A percentile compares a stretch with the other conserved stretches of the same genome.
Conservation (phyloP, 2,113 vertebrate genomes). For the Beaufortia kweichowensis region DNA sequence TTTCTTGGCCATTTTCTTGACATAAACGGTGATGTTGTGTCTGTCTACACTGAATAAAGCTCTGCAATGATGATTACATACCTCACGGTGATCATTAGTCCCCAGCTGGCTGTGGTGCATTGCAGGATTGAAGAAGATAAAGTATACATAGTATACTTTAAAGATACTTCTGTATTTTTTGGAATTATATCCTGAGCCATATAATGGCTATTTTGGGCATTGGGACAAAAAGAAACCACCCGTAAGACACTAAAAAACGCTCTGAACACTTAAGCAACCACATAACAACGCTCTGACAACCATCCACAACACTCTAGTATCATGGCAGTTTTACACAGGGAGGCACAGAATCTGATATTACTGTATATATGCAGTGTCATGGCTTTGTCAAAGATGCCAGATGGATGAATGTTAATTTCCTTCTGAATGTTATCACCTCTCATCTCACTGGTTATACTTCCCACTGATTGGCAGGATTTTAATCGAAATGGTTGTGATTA, state of each 20-base stretch:
- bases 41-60: slow-evolving; percentile 19
- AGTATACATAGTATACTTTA: not conserved
- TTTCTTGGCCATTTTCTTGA: slow-evolving; percentile 9
- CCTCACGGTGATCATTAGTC: not conserved
- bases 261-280: not conserved
- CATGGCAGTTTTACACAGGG: too few species aligned
- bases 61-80: slow-evolving; percentile 14
- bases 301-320: too few species aligned
- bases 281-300: not conserved
- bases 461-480: not conserved
- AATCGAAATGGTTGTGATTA: slow-evolving; percentile 27
- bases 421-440: not conserved
- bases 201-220: too few species aligned
- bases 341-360: not conserved
- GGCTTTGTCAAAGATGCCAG: not conserved
- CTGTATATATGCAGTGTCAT: not conserved
- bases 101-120: not conserved
- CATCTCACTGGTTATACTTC: not conserved
- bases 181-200: too few species aligned
- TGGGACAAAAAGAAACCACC: too few species aligned
- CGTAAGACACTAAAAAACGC: too few species aligned
- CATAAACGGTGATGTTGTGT: slow-evolving; percentile 9
- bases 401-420: too few species aligned
- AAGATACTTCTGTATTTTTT: not conserved
- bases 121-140: not conserved